A percentile compares a stretch with the other conserved stretches of the same genome.
These are phyloP conservation scores for Megathymus violae DNA, from an alignment of 1,140 invertebrate species.

Conservation along the genomic window DNA sequence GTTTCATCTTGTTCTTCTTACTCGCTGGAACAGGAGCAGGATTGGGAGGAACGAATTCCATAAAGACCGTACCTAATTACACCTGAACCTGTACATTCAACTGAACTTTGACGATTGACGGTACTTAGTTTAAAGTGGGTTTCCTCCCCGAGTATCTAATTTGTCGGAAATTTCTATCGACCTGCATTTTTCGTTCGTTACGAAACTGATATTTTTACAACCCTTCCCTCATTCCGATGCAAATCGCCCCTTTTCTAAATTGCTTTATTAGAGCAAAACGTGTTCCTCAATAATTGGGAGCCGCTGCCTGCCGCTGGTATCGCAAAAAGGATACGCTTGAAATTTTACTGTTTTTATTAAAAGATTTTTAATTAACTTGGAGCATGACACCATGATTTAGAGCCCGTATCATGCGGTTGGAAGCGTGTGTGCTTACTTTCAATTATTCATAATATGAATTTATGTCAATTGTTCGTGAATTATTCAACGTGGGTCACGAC, in stretches of 20 bases:
- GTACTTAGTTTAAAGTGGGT: conserved; percentile 17
- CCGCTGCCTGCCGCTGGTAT: conserved; percentile 24
- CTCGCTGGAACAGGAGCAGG: too few species aligned
- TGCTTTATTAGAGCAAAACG: conserved; percentile 74
- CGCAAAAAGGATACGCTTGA: conserved; percentile 30
- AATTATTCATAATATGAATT: conserved; percentile 34
- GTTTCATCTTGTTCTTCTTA: too few species aligned
- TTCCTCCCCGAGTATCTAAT: background rate
- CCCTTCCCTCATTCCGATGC: conserved; percentile 63
- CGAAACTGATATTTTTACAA: conserved; percentile 35
- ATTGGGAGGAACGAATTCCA: conserved; percentile 11
- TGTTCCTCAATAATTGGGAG: conserved; percentile 67
- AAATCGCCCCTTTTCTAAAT: conserved; percentile 73
- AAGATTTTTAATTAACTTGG: conserved; percentile 34
- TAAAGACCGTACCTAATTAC: conserved; percentile 5
- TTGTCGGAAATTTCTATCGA: conserved; percentile 1
- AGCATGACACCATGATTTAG: conserved; percentile 25
- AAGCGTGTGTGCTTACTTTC: conserved; percentile 22
- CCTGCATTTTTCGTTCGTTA: conserved; percentile 28
- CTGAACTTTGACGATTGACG: conserved; percentile 12
- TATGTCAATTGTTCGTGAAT: conserved; percentile 28
- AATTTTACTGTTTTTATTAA: conserved; percentile 34
- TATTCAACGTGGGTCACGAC: background rate
- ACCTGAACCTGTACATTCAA: conserved; percentile 13
- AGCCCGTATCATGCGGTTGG: conserved; percentile 19